phyloP scores from a whole-genome alignment of 2,888 invertebrate species.

The Hydroisotoma schaefferi region DNA sequence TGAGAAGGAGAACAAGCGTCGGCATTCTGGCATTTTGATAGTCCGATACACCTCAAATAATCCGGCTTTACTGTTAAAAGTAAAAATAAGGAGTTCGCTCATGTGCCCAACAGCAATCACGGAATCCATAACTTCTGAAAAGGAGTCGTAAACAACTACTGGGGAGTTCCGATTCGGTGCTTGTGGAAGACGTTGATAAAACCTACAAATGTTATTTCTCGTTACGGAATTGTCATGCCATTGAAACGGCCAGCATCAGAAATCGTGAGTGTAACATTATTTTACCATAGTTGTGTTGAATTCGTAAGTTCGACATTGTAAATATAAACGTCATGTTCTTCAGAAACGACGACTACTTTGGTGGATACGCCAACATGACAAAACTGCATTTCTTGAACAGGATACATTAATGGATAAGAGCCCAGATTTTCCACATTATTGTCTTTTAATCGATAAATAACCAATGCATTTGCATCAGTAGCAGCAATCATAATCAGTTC shows the following conservation, averaged over 20 bases:
- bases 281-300: constrained; percentile 34
- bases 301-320: constrained; percentile 28
- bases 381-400: constrained; percentile 25
- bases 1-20: constrained; percentile 27
- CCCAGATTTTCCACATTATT: constrained; percentile 15
- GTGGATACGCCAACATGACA: constrained; percentile 16
- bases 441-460: constrained; percentile 16
- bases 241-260: too few species aligned
- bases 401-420: constrained; percentile 32
- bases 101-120: constrained; percentile 23
- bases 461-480: constrained; percentile 20
- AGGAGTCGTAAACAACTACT: constrained; percentile 27
- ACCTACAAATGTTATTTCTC: constrained; percentile 10
- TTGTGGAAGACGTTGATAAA: constrained; percentile 23
- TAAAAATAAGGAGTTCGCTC: constrained; percentile 16
- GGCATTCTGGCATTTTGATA: constrained; percentile 12
- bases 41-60: constrained; percentile 13
- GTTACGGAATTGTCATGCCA: too few species aligned
- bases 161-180: not conserved
- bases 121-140: constrained; percentile 23
- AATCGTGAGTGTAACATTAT: not conserved
- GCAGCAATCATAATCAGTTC: constrained; percentile 29
- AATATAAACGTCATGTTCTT: constrained; percentile 10
- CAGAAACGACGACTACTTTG: constrained; percentile 28
- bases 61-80: constrained; percentile 19